Conservation (phyloP, 1,140 invertebrate species). For the Dendrolimus kikuchii region DNA sequence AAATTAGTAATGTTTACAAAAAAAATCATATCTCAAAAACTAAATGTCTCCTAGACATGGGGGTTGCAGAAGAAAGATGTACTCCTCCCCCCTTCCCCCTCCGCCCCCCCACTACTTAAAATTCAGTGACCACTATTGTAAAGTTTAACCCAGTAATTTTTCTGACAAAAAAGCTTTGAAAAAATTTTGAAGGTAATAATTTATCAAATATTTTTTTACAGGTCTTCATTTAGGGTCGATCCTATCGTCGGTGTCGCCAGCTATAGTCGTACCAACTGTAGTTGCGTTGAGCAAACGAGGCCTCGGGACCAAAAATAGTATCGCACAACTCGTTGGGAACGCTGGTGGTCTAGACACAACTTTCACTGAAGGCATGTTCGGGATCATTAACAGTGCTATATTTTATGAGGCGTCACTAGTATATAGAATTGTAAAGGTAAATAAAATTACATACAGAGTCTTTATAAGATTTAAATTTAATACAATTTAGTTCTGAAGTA, state of each 20-base stretch:
- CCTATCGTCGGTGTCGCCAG: slow-evolving; percentile 93
- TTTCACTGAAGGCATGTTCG: slow-evolving; percentile 92
- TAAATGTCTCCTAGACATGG: too few species aligned
- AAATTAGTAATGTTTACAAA: too few species aligned
- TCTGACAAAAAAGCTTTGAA: too few species aligned
- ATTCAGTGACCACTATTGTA: too few species aligned
- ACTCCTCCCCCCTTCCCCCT: too few species aligned
- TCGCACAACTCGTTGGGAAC: slow-evolving; percentile 94
- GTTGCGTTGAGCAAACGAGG: slow-evolving; percentile 85
- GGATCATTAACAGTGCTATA: slow-evolving; percentile 88
- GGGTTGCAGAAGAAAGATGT: too few species aligned
- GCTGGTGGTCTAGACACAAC: slow-evolving; percentile 88
- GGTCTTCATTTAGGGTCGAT: slow-evolving; percentile 87
- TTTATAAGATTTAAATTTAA: too few species aligned
- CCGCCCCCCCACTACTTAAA: too few species aligned
- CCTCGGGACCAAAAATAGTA: slow-evolving; percentile 91
- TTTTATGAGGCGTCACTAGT: slow-evolving; percentile 80
- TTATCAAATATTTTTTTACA: slow-evolving; percentile 13
- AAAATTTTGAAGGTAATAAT: neutral
- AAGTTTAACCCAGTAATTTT: too few species aligned
- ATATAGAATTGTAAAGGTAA: slow-evolving; percentile 66
- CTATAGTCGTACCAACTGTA: slow-evolving; percentile 92
- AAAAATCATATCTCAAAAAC: too few species aligned
- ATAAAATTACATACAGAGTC: neutral
- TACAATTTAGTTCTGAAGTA: too few species aligned